A percentile compares a stretch with the other conserved stretches of the same genome.
phyloP scores from a whole-genome alignment of 2,888 invertebrate genomes.

The Melipona beecheii region DNA sequence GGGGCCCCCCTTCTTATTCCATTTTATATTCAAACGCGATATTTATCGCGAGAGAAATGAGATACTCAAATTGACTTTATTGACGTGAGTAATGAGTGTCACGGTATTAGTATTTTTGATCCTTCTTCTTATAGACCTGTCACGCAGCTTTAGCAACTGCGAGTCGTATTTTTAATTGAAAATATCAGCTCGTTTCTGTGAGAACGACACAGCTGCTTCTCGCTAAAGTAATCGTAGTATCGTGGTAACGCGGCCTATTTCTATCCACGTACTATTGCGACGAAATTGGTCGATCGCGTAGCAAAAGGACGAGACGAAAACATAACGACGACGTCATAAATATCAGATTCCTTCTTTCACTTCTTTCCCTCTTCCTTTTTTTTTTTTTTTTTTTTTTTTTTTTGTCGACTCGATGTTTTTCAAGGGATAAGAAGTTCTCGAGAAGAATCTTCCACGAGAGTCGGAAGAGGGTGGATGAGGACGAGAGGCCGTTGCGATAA shows the following conservation, averaged over 20 bases:
- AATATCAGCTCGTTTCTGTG: neutral
- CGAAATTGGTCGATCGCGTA: neutral
- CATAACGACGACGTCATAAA: slow-evolving; percentile 5
- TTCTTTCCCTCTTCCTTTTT: neutral
- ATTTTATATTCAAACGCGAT: neutral
- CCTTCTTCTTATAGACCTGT: slow-evolving; percentile 14
- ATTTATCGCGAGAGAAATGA: neutral
- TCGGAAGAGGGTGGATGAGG: neutral
- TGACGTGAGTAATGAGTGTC: slow-evolving; percentile 17
- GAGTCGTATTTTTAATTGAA: slow-evolving; percentile 22
- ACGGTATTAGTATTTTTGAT: neutral
- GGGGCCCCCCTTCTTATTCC: neutral
- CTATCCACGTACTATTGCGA: neutral
- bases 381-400: neutral
- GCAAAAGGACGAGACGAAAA: neutral
- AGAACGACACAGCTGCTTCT: slow-evolving; percentile 22
- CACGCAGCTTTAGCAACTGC: slow-evolving; percentile 21
- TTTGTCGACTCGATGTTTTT: slow-evolving; percentile 9
- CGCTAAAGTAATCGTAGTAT: slow-evolving; percentile 19
- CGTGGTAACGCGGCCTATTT: slow-evolving; percentile 15
- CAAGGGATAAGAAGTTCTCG: slow-evolving; percentile 17
- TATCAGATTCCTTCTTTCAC: neutral
- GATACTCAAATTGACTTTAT: slow-evolving; percentile 29
- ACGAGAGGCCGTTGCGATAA: slow-evolving; percentile 61
- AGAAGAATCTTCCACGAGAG: slow-evolving; percentile 18